A percentile compares a stretch with the other conserved stretches of the same genome.
Conservation (phyloP, 2,113 vertebrate species). For the Sinosuthora webbiana region DNA sequence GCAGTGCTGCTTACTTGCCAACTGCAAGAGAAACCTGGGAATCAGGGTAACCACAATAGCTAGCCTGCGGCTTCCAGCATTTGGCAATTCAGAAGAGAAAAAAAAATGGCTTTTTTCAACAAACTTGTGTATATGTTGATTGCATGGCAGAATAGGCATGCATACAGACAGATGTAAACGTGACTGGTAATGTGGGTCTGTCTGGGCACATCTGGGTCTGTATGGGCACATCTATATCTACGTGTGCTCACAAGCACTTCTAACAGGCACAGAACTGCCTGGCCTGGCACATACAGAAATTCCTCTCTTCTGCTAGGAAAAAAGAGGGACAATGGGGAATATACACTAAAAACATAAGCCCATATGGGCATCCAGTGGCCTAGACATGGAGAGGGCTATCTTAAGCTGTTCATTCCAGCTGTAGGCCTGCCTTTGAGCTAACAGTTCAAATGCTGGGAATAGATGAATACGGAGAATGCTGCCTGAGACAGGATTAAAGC, state of each 20-base stretch:
- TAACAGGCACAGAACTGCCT: not conserved
- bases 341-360: not conserved
- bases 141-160: not conserved
- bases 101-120: not conserved
- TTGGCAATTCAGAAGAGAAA: not conserved
- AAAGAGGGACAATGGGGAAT: not conserved
- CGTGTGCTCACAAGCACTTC: not conserved
- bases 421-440: not conserved
- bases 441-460: not conserved
- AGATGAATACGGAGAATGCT: not conserved
- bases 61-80: not conserved
- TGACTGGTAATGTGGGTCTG: not conserved
- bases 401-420: not conserved
- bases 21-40: conserved; percentile 35
- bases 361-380: not conserved
- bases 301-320: not conserved
- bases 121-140: not conserved
- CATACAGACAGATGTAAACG: not conserved
- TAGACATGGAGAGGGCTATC: not conserved
- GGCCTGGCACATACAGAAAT: not conserved
- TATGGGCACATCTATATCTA: not conserved
- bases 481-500: not conserved
- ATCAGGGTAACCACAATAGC: conserved; percentile 28
- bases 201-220: not conserved
- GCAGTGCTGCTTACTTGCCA: not conserved